A percentile compares a stretch with the other conserved stretches of the same genome.
Evolutionary conservation across 2,797 vertebrate species (phyloP).

Genomic region (Poeciliopsis turneri): DNA sequence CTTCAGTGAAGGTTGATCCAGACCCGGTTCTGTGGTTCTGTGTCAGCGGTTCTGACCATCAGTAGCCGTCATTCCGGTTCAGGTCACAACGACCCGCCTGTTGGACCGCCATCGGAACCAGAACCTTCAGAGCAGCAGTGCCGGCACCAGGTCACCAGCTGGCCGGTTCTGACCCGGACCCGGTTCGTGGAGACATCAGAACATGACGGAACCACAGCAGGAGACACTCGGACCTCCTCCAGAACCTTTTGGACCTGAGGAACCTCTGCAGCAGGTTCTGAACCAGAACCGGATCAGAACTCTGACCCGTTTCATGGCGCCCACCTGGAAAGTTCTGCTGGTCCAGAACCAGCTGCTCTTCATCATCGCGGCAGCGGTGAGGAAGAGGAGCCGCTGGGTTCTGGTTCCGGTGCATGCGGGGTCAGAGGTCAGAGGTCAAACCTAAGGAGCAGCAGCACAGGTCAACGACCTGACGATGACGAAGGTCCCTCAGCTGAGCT

Average conservation of each 20-base stretch:
- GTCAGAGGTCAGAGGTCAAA: conserved; percentile 26
- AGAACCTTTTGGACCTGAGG: not conserved
- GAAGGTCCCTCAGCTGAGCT: too few species aligned
- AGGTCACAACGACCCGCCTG: not conserved
- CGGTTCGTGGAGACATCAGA: too few species aligned
- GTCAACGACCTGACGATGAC: not conserved
- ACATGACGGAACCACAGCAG: not conserved
- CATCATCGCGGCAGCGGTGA: not conserved
- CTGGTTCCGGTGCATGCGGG: conserved; percentile 35
- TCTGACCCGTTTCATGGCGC: not conserved
- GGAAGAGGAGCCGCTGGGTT: conserved; percentile 7
- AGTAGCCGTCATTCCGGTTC: not conserved
- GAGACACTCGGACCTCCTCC: not conserved
- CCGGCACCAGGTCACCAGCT: too few species aligned
- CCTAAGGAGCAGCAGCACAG: not conserved
- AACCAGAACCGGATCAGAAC: not conserved
- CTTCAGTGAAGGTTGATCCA: not conserved
- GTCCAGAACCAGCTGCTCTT: not conserved
- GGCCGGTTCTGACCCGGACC: too few species aligned
- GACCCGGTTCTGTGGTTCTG: too few species aligned
- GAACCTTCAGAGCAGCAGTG: too few species aligned
- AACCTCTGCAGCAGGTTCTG: not conserved
- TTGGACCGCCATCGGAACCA: not conserved
- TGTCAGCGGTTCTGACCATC: not conserved
- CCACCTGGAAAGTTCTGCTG: conserved; percentile 88